Evolutionary conservation across 2,797 vertebrate genomes (phyloP), one percentile per base, ranked within the genome.

Genomic region (Pogoniulus pusillus): DNA sequence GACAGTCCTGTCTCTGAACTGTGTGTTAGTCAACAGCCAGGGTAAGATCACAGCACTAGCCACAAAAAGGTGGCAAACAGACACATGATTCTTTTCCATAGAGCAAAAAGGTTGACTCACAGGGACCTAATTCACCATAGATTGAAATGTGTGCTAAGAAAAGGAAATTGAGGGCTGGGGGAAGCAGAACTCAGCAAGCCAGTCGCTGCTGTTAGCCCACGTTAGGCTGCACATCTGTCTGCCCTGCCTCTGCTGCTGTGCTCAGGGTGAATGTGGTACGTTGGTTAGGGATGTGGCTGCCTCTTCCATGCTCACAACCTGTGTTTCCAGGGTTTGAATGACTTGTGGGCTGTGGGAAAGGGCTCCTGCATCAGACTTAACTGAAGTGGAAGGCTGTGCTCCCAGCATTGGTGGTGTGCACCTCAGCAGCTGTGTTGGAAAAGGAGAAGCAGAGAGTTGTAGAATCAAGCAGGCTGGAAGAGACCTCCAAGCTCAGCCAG

Each of bases 391-490:
- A 35, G 27, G 27, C 58, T 0, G 0, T 32, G 27, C 43, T 70
- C 29, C 58, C 1, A 8, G 1, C 1, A 4, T 34, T 39, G 27
- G 20, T 37, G 32, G 2, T 2, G 2, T 47, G 53, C 7, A 39
- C 59, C 45, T 82, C 55, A 55, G 35, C 64, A 85, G 53, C 43
- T 22, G 13, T 73, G 0, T 23, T 20, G 29, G 18, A 74, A 49
- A 34, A 80, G 43, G 15, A 58, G 9, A 3, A 65, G 39, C 6
- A n/a, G n/a, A n/a, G n/a, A n/a, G n/a, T n/a, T n/a, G n/a, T n/a
- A n/a, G n/a, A n/a, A n/a, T n/a, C n/a, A n/a, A n/a, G n/a, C n/a
- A n/a, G n/a, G n/a, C n/a, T n/a, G n/a, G n/a, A n/a, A n/a, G n/a
- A n/a, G n/a, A n/a, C n/a, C n/a, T n/a, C n/a, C n/a, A n/a, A n/a